Evolutionary conservation across 2,113 vertebrate genomes (phyloP).

Genomic region (Amphiprion ocellaris): DNA sequence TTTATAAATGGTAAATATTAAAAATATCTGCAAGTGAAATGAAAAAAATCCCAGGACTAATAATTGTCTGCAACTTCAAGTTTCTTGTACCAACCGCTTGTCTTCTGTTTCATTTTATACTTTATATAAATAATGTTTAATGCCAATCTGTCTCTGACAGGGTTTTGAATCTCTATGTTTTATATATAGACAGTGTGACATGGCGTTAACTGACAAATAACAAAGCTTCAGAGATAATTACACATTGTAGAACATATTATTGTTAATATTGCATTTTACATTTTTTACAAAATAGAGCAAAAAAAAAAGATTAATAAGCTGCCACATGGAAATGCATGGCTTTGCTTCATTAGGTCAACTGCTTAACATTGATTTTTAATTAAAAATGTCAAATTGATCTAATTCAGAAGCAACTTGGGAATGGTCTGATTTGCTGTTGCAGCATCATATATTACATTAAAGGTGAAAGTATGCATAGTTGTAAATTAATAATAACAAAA

Average conservation of each 20-base stretch:
- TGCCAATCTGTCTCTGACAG: too few species aligned
- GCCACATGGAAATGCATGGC: not conserved
- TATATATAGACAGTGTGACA: too few species aligned
- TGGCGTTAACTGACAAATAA: not conserved
- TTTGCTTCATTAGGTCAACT: slow-evolving; percentile 20
- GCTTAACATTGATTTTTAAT: slow-evolving; percentile 4
- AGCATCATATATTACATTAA: not conserved
- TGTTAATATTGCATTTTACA: not conserved
- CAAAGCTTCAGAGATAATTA: too few species aligned
- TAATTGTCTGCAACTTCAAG: too few species aligned
- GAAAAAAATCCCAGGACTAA: too few species aligned
- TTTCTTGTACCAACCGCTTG: too few species aligned
- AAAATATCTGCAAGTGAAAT: too few species aligned
- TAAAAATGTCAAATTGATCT: not conserved
- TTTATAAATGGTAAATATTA: too few species aligned
- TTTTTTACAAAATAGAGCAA: too few species aligned
- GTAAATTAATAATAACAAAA: not conserved
- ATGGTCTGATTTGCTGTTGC: not conserved
- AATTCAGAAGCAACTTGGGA: not conserved
- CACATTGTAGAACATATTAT: not conserved
- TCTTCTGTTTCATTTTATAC: too few species aligned
- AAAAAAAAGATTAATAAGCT: not conserved
- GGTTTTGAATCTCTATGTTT: too few species aligned
- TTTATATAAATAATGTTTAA: too few species aligned
- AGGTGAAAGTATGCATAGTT: not conserved